phyloP scores from a whole-genome alignment of 2,888 invertebrate species.

The Drosophila multiciliata region DNA sequence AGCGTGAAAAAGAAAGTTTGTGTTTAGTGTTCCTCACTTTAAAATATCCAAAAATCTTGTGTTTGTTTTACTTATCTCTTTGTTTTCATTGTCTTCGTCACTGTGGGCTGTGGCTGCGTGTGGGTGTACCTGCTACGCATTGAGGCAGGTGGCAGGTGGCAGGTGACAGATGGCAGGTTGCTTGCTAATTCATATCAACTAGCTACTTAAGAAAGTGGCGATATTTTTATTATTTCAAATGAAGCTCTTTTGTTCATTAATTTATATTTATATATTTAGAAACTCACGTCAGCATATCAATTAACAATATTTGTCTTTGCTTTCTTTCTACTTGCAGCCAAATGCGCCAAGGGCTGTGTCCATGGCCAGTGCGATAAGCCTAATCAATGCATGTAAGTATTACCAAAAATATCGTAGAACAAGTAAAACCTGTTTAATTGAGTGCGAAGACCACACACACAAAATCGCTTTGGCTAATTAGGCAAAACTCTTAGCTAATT shows the following conservation, averaged over 20 bases:
- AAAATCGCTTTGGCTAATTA: constrained; percentile 39
- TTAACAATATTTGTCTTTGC: constrained; percentile 52
- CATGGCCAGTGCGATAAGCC: constrained; percentile 97
- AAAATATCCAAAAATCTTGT: constrained; percentile 56
- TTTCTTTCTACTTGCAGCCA: constrained; percentile 87
- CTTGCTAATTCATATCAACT: neutral
- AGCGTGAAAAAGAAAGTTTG: constrained; percentile 77
- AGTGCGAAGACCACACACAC: constrained; percentile 10
- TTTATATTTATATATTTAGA: constrained; percentile 3
- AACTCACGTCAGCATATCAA: constrained; percentile 57
- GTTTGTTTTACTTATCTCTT: constrained; percentile 21
- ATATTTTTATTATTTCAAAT: constrained; percentile 26
- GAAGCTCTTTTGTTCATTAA: neutral
- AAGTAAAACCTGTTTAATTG: neutral
- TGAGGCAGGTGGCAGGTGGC: constrained; percentile 34
- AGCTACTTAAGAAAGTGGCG: constrained; percentile 57
- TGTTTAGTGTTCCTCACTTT: constrained; percentile 25
- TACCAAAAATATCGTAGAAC: constrained; percentile 3
- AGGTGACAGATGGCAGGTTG: constrained; percentile 30
- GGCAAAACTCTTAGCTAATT: constrained; percentile 24
- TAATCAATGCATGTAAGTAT: constrained; percentile 98
- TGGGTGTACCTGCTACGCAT: constrained; percentile 55
- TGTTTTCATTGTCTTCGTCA: constrained; percentile 20
- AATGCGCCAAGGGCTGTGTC: constrained; percentile 96
- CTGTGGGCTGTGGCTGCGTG: constrained; percentile 50